Conservation (phyloP, 2,113 vertebrate species). For the Morphnarchus princeps region DNA sequence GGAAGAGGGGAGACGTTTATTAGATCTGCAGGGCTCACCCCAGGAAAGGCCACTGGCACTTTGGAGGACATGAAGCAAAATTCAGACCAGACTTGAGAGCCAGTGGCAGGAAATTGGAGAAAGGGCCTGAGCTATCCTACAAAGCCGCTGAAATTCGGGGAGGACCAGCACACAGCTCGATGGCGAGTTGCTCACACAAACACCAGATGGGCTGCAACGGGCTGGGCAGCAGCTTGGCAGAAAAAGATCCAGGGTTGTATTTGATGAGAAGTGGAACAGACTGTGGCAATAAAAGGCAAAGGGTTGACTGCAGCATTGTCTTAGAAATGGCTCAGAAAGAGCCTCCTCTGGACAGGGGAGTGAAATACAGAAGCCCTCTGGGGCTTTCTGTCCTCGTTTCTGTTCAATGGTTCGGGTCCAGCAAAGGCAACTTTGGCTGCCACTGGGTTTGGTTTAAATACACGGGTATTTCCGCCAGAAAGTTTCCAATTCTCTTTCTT, state of each 20-base stretch:
- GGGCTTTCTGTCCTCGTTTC: not conserved
- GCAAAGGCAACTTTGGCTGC: not conserved
- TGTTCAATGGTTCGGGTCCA: not conserved
- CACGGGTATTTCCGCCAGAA: not conserved
- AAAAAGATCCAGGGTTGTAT: conserved; percentile 2
- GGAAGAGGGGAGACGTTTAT: conserved; percentile 17
- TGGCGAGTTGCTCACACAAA: not conserved
- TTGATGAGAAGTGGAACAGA: conserved; percentile 44
- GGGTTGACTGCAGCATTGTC: not conserved
- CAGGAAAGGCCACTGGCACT: not conserved
- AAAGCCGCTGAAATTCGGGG: not conserved
- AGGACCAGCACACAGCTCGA: not conserved
- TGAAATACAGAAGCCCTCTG: not conserved
- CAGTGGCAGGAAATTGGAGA: rapidly evolving
- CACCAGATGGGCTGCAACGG: conserved; percentile 28
- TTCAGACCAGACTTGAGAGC: not conserved
- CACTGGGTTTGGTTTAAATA: not conserved
- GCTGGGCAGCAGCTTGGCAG: not conserved
- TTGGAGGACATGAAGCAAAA: not conserved
- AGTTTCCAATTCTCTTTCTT: not conserved
- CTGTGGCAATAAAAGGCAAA: conserved; percentile 38
- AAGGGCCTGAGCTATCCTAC: not conserved
- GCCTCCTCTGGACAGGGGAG: not conserved
- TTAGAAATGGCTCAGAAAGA: not conserved
- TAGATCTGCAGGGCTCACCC: not conserved